Evolutionary conservation across 2,797 vertebrate species (phyloP).

Genomic region (Gobionotothen gibberifrons): DNA sequence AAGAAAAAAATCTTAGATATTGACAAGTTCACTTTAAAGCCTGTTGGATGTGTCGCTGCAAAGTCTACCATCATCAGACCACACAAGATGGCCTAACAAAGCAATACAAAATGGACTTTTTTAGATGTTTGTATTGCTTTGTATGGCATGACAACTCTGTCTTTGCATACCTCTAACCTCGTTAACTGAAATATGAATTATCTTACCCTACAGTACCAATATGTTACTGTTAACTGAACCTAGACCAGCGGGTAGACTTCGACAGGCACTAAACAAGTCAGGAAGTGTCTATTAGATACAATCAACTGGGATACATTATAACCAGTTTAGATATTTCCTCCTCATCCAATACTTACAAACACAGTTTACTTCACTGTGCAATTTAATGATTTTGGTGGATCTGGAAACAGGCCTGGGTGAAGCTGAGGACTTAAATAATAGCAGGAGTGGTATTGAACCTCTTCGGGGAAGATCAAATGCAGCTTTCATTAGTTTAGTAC

Average conservation of each 20-base stretch:
- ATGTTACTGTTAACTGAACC: slow-evolving; percentile 42
- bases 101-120: slow-evolving; percentile 7
- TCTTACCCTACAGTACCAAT: neutral
- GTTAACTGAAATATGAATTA: slow-evolving; percentile 17
- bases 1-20: neutral
- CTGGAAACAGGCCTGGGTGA: slow-evolving; percentile 84
- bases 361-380: slow-evolving; percentile 84
- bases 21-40: slow-evolving; percentile 26
- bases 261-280: slow-evolving; percentile 60
- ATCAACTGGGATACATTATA: slow-evolving; percentile 80
- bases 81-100: slow-evolving; percentile 52
- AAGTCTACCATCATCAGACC: slow-evolving; percentile 35
- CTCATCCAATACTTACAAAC: slow-evolving; percentile 81
- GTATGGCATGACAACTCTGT: slow-evolving; percentile 15
- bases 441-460: slow-evolving; percentile 86
- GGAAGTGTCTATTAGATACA: slow-evolving; percentile 69
- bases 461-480: slow-evolving; percentile 85
- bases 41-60: slow-evolving; percentile 1
- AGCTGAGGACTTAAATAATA: slow-evolving; percentile 87
- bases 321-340: slow-evolving; percentile 79
- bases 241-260: slow-evolving; percentile 42
- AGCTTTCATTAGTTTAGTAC: slow-evolving; percentile 89
- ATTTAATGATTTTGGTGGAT: slow-evolving; percentile 83
- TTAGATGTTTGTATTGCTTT: no score
- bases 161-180: slow-evolving; percentile 7